Base-by-base conservation (phyloP, 2,888 invertebrate species). In the Ophion ellenae region DNA sequence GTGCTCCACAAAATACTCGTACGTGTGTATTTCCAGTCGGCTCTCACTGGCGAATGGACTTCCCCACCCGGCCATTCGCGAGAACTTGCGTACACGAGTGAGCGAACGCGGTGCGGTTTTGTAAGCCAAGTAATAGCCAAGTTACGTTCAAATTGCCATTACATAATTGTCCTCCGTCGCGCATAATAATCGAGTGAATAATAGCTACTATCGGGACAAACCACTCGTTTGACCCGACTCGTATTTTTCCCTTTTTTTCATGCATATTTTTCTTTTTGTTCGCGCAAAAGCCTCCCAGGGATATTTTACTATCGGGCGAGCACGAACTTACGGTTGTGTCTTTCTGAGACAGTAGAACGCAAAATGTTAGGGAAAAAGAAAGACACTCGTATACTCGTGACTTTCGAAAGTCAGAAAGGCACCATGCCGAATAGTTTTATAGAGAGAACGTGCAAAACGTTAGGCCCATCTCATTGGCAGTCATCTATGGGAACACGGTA, bases 161-260 rank as follows among this genome's bases (percentile, higher is more conserved):
- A 83, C 77, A 83, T 86, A 86, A 86, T 83, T 86, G 69, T 57
- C 64, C 45, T 61, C 17, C 45, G 67, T 36, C 32, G 63, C 53
- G 61, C 14, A 61, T 78, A 74, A 83, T 77, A 64, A 53, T 57
- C 78, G 71, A 67, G 76, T 74, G 76, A 83, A 77, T 83, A 83
- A 86, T 77, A 81, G 83, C 81, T 63, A 81, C 71, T 83, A 83
- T 83, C 75, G 80, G 66, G 77, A 86, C 82, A 75, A 82, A 85
- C 66, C 74, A 64, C 74, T 79, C 61, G 63, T 64, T 47, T 53
- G 70, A 63, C 61, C 53, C 20, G 24, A 79, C 53, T 40, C 53
- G 32, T 28, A 10, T 14, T 47, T 14, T 14, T 14, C 64, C n/a
- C 67, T 57, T 61, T 45, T 75, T 63, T 70, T 69, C 63, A 59